These are phyloP conservation scores for Dryas iulia DNA, from an alignment of 1,140 invertebrate genomes.

Conservation along the genomic window DNA sequence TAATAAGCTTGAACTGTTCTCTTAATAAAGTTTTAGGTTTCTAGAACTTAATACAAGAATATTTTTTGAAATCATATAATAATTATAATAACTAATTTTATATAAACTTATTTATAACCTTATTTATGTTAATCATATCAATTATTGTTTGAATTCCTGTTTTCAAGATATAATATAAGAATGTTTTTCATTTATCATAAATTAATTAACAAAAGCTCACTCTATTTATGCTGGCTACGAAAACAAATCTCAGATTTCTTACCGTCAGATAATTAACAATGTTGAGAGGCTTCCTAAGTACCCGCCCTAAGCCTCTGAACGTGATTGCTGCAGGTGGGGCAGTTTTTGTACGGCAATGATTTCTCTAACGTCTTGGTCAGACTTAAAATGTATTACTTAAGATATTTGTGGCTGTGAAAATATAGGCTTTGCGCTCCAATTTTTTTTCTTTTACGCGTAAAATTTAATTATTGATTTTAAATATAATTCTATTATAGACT, in stretches of 20 bases:
- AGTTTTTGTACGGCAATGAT: slow-evolving; percentile 54
- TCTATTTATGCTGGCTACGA: slow-evolving; percentile 20
- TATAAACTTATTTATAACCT: too few relatives aligned
- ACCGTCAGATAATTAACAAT: slow-evolving; percentile 47
- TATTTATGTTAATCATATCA: too few relatives aligned
- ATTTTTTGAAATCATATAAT: too few relatives aligned
- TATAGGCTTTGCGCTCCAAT: too few relatives aligned
- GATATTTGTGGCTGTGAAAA: neutral
- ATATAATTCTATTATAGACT: too few relatives aligned
- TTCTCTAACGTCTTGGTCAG: slow-evolving; percentile 42
- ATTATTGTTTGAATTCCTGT: too few relatives aligned
- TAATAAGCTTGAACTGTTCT: too few relatives aligned
- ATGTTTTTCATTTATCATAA: neutral
- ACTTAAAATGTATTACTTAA: slow-evolving; percentile 12
- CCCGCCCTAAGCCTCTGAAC: slow-evolving; percentile 32
- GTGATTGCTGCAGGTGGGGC: slow-evolving; percentile 57
- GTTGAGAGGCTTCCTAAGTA: slow-evolving; percentile 41
- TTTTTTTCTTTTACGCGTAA: too few relatives aligned
- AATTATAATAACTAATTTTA: too few relatives aligned
- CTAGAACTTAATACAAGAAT: too few relatives aligned
- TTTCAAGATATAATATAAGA: neutral
- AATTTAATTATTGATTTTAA: too few relatives aligned
- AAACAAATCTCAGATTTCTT: slow-evolving; percentile 41
- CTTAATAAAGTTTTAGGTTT: too few relatives aligned
- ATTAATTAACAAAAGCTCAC: slow-evolving; percentile 24